Evolutionary conservation across 2,797 vertebrate species (phyloP), one percentile per base, ranked within the genome.

Genomic region (Acanthurus leucopareius): DNA sequence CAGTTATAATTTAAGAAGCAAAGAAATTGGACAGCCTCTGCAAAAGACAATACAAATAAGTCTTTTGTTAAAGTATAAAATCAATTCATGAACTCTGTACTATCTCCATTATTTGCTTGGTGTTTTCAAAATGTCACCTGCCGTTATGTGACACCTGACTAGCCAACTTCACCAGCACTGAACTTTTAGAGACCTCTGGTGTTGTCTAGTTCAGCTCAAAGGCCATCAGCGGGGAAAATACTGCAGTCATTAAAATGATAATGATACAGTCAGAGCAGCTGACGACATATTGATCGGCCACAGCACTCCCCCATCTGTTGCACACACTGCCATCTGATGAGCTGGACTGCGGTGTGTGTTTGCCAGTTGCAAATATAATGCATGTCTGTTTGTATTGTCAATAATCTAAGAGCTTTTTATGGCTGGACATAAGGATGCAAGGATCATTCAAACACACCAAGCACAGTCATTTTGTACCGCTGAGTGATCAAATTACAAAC

Each of bases 211-310:
- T 88, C 71, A 61, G 80, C 81, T 89, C 20, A 0, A 76, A 76
- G 64, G 79, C 87, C 82, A 85, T 91, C 89, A 84, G 80, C 13
- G 10, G 56, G 58, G 71, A 85, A 93, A 93, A 92, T 88, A 86
- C 89, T 78, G 86, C 86, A 90, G 92, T 86, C 88, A 87, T 92
- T 93, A 93, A 90, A 90, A 90, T 89, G 79, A 93, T 92, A 91
- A 93, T 90, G 90, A 91, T 86, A 93, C 74, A 82, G 82, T 86
- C 80, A 69, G 78, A 72, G 83, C 67, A 16, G 72, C 86, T 91
- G 86, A 89, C 49, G 59, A 86, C 14, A 20, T 91, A 94, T 94
- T 72, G 89, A 91, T 93, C 85, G 66, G 57, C 22, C 48, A 15
- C 67, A 52, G 53, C 71, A 44, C 66, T 48, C 72, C 77, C 54